A percentile compares a stretch with the other conserved stretches of the same genome.
Evolutionary conservation across 2,888 invertebrate genomes (phyloP).

Genomic region (Andrena trimmerana): DNA sequence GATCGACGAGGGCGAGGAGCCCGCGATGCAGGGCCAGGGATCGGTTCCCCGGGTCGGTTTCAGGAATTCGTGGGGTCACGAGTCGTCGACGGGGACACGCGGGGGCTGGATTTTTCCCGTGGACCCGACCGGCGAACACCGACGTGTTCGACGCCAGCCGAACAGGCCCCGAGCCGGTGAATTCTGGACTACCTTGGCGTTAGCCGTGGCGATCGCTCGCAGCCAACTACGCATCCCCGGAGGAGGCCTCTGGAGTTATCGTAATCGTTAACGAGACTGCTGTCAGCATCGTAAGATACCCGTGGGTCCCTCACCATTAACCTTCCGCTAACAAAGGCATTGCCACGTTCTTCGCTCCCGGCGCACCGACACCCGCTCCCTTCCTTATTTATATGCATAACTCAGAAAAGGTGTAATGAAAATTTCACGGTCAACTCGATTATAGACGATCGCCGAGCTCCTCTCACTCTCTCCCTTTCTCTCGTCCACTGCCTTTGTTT

Average conservation of each 20-base stretch:
- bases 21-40: not conserved
- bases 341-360: constrained; percentile 80
- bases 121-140: constrained; percentile 11
- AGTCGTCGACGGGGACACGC: not conserved
- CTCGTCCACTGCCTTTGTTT: constrained; percentile 5
- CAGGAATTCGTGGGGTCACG: constrained; percentile 12
- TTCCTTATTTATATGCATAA: constrained; percentile 84
- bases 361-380: constrained; percentile 70
- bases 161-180: constrained; percentile 37
- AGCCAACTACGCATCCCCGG: constrained; percentile 66
- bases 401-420: constrained; percentile 83
- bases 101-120: constrained; percentile 23
- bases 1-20: not conserved
- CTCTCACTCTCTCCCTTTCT: not conserved
- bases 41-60: not conserved
- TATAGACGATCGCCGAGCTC: constrained; percentile 69
- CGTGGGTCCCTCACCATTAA: constrained; percentile 80
- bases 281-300: constrained; percentile 81
- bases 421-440: constrained; percentile 81
- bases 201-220: constrained; percentile 48
- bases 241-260: constrained; percentile 76
- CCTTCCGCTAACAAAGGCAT: constrained; percentile 82
- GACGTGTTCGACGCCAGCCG: constrained; percentile 39
- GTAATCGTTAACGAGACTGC: constrained; percentile 82
- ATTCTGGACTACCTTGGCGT: constrained; percentile 66